phyloP scores from a whole-genome alignment of 2,113 vertebrate species.

The Panthera tigris region DNA sequence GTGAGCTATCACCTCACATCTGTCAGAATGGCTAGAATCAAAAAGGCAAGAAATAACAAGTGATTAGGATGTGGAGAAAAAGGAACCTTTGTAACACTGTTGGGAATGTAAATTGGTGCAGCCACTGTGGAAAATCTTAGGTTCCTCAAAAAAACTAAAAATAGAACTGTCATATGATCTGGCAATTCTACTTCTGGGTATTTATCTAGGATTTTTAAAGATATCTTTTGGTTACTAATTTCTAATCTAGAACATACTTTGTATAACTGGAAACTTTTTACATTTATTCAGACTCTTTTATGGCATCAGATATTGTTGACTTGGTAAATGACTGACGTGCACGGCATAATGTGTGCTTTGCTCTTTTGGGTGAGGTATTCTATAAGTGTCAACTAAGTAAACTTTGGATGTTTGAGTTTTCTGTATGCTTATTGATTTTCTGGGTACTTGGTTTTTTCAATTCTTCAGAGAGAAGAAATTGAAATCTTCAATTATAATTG shows the following conservation, averaged over 20 bases:
- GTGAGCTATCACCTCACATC: background rate
- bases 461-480: background rate
- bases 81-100: background rate
- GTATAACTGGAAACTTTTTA: background rate
- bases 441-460: background rate
- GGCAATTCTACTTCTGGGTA: background rate
- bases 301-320: background rate
- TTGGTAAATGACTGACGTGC: background rate
- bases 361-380: background rate
- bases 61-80: background rate
- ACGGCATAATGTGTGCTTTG: background rate
- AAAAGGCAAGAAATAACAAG: background rate
- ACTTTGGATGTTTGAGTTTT: background rate
- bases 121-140: background rate
- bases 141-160: background rate
- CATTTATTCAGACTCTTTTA: background rate
- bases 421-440: background rate
- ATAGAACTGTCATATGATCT: background rate
- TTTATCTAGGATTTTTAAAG: background rate
- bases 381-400: background rate
- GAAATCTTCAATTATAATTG: background rate
- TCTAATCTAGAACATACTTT: background rate
- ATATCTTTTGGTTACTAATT: conserved; percentile 10
- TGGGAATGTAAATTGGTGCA: background rate
- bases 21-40: background rate